A percentile compares a stretch with the other conserved stretches of the same genome.
phyloP scores from a whole-genome alignment of 2,797 vertebrate species.

The Karalla daura region DNA sequence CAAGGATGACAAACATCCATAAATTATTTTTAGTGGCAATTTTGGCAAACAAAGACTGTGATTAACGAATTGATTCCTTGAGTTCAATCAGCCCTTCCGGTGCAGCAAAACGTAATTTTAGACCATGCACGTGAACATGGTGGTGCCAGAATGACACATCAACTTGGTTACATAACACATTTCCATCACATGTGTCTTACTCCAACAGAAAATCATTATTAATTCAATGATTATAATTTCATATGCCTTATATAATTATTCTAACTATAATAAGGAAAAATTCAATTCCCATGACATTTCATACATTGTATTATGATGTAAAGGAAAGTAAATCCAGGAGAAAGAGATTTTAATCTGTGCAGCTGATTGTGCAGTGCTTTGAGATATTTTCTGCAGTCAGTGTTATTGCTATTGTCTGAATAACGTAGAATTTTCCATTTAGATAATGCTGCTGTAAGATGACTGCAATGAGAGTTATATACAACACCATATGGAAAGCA shows the following conservation, averaged over 20 bases:
- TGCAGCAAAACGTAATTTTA: conserved; percentile 31
- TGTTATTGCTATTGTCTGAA: not conserved
- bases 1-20: not conserved
- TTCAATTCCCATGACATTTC: not conserved
- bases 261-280: not conserved
- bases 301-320: not conserved
- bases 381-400: not conserved
- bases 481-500: conserved; percentile 15
- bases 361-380: not conserved
- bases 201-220: not conserved
- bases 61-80: not conserved
- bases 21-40: conserved; percentile 19
- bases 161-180: conserved; percentile 11
- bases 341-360: not conserved
- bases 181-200: not conserved
- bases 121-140: not conserved
- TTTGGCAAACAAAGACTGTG: conserved; percentile 25
- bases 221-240: not conserved
- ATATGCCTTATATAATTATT: not conserved
- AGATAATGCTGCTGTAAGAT: conserved; percentile 15
- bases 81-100: not conserved
- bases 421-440: conserved; percentile 6
- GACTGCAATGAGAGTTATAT: conserved; percentile 13
- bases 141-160: conserved; percentile 5
- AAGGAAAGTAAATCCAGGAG: not conserved